A percentile compares a stretch with the other conserved stretches of the same genome.
These are phyloP conservation scores for Pseudolaguvia tuberculata DNA, from an alignment of 2,113 vertebrate genomes.

Conservation along the genomic window DNA sequence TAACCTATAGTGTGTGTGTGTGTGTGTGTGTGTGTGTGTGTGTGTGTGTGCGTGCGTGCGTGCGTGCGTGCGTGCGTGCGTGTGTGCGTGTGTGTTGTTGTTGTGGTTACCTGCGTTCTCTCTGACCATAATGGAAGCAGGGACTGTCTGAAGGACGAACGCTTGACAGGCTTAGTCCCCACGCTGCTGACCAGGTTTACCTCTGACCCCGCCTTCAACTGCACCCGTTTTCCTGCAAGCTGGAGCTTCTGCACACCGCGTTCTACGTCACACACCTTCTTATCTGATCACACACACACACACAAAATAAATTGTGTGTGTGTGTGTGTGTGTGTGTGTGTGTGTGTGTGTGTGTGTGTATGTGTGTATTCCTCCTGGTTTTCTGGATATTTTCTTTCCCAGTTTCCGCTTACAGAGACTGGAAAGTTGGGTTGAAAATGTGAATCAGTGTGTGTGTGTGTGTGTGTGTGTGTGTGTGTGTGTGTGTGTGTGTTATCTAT, in stretches of 20 bases:
- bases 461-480: not conserved
- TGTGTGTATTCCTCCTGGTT: constrained; percentile 13
- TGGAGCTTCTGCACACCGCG: constrained; percentile 72
- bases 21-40: too few species aligned
- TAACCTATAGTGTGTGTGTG: too few species aligned
- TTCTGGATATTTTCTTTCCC: constrained; percentile 19
- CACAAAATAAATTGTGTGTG: not conserved
- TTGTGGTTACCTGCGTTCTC: constrained; percentile 69
- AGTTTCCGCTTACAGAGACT: constrained; percentile 22
- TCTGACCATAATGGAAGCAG: constrained; percentile 65
- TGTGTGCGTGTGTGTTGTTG: too few species aligned
- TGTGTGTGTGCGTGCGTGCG: too few species aligned
- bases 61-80: too few species aligned
- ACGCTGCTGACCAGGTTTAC: constrained; percentile 67
- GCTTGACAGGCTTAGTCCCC: constrained; percentile 58
- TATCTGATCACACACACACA: constrained; percentile 58
- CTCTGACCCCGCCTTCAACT: constrained; percentile 72
- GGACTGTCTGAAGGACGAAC: constrained; percentile 69
- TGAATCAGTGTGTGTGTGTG: constrained; percentile 24
- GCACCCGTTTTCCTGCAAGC: constrained; percentile 56
- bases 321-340: not conserved
- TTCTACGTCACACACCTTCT: constrained; percentile 53
- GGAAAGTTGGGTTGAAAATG: constrained; percentile 41
- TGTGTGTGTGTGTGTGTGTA: constrained; percentile 23
- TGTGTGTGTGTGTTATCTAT: constrained; percentile 38